Conservation (phyloP, 2,797 vertebrate genomes). For the Ceryle rudis region DNA sequence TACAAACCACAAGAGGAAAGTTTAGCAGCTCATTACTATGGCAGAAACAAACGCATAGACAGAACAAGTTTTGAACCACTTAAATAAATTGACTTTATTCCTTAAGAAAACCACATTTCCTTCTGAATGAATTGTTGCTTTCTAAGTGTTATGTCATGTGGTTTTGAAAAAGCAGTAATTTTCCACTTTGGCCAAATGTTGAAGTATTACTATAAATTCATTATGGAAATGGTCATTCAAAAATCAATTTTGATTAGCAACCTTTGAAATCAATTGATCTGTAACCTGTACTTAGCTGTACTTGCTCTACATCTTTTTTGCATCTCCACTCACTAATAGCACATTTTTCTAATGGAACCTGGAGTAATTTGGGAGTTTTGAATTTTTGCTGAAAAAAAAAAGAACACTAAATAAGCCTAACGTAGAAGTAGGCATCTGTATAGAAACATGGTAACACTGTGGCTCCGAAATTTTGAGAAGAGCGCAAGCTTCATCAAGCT, state of each 20-base stretch:
- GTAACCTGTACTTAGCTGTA: conserved; percentile 35
- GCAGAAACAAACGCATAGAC: conserved; percentile 81
- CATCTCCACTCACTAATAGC: conserved; percentile 19
- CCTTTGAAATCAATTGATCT: conserved; percentile 50
- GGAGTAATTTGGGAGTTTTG: background rate
- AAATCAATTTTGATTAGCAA: conserved; percentile 66
- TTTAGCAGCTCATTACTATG: conserved; percentile 78
- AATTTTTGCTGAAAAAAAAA: background rate
- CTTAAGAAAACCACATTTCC: conserved; percentile 79
- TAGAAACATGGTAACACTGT: background rate
- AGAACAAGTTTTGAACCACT: conserved; percentile 78
- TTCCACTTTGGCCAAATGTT: conserved; percentile 58
- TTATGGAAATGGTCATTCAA: conserved; percentile 49
- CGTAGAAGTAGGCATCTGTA: background rate
- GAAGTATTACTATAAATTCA: conserved; percentile 67
- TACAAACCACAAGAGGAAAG: conserved; percentile 81
- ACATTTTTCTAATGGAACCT: background rate
- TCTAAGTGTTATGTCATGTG: conserved; percentile 67
- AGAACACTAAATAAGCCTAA: background rate
- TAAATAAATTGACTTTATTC: conserved; percentile 79
- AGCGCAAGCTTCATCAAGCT: background rate
- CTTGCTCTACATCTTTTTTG: background rate
- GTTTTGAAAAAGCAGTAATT: conserved; percentile 68
- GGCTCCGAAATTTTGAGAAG: background rate
- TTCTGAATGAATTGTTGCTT: conserved; percentile 85